These are phyloP conservation scores for Holocentrus rufus DNA, from an alignment of 2,797 vertebrate species.

Conservation along the genomic window DNA sequence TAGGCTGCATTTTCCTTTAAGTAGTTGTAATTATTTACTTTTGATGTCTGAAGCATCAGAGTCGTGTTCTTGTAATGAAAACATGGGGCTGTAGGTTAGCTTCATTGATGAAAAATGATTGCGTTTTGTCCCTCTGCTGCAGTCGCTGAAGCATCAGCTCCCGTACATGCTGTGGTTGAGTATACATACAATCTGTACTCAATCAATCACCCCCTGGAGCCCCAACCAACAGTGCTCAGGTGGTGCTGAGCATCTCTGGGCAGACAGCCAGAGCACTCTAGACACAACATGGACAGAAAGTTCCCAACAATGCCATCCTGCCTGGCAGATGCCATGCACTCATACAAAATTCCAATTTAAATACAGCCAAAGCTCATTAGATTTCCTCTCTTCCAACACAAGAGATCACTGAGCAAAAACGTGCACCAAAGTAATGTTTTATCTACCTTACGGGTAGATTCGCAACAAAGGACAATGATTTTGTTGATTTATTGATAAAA, in stretches of 20 bases:
- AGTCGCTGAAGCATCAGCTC: conserved; percentile 58
- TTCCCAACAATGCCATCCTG: conserved; percentile 59
- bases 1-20: no score
- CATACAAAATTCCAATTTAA: conserved; percentile 38
- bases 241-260: conserved; percentile 65
- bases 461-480: background rate
- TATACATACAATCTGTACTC: conserved; percentile 58
- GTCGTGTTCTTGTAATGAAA: conserved; percentile 20
- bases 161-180: conserved; percentile 45
- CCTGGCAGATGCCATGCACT: conserved; percentile 52
- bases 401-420: conserved; percentile 11
- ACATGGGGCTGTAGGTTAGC: background rate
- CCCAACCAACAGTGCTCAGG: conserved; percentile 51
- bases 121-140: conserved; percentile 42
- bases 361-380: conserved; percentile 38
- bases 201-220: conserved; percentile 61
- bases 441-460: background rate
- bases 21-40: background rate
- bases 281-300: conserved; percentile 61
- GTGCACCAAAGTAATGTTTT: background rate
- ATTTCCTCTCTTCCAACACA: conserved; percentile 24
- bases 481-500: background rate
- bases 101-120: conserved; percentile 59
- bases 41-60: conserved; percentile 19
- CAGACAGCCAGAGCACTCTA: conserved; percentile 60